These are phyloP conservation scores for Lepidurus apus DNA, from an alignment of 1,140 invertebrate genomes.

Conservation along the genomic window DNA sequence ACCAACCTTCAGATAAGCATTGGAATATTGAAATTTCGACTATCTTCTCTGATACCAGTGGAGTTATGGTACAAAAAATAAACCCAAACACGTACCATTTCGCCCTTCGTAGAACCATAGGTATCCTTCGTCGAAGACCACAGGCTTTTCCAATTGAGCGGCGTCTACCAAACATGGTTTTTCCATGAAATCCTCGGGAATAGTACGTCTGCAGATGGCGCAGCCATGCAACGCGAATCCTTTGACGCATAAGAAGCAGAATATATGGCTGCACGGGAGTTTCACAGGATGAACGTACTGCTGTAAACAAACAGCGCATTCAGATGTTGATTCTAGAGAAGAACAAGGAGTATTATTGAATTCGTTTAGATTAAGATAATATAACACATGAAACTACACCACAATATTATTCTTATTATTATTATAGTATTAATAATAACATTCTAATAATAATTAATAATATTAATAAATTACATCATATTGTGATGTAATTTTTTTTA, in stretches of 20 bases:
- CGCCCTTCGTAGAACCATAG: slow-evolving; percentile 95
- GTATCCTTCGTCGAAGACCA: slow-evolving; percentile 61
- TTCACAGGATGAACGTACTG: slow-evolving; percentile 76
- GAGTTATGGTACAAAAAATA: not conserved
- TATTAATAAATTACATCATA: too few species aligned
- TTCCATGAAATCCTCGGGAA: slow-evolving; percentile 75
- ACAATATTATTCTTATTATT: too few species aligned
- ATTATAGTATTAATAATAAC: too few species aligned
- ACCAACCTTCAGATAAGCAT: slow-evolving; percentile 69
- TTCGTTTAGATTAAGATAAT: not conserved
- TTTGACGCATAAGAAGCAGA: slow-evolving; percentile 94
- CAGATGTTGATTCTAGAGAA: slow-evolving; percentile 42
- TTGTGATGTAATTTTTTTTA: too few species aligned
- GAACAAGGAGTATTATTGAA: not conserved
- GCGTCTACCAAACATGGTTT: slow-evolving; percentile 68
- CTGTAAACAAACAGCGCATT: slow-evolving; percentile 91
- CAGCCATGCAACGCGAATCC: slow-evolving; percentile 80
- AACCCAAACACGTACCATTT: slow-evolving; percentile 60
- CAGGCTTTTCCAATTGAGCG: slow-evolving; percentile 46
- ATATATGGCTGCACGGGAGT: slow-evolving; percentile 88
- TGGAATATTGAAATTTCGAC: not conserved
- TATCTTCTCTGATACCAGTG: not conserved
- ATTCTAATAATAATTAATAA: too few species aligned
- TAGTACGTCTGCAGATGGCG: slow-evolving; percentile 77
- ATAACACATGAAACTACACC: too few species aligned